A percentile compares a stretch with the other conserved stretches of the same genome.
phyloP scores from a whole-genome alignment of 1,140 invertebrate genomes.

The Ceratina calcarata region DNA sequence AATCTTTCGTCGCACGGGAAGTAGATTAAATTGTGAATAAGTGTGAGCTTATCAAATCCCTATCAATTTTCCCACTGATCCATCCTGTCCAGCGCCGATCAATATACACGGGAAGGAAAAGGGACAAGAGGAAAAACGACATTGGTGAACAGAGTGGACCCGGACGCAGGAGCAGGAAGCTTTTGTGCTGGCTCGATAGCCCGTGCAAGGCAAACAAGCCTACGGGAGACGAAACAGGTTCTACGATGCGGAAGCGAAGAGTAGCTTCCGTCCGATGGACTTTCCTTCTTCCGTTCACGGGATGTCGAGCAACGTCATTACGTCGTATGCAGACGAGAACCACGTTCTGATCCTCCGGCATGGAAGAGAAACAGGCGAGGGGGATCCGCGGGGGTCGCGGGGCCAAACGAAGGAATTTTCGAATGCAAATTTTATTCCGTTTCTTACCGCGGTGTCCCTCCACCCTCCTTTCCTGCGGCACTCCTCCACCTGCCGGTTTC shows the following conservation, averaged over 20 bases:
- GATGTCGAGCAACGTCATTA: conserved; percentile 68
- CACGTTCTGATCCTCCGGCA: neutral
- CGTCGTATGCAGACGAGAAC: conserved; percentile 54
- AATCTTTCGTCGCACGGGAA: neutral
- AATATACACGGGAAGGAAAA: neutral
- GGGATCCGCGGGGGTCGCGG: conserved; percentile 32
- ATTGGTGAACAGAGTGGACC: conserved; percentile 33
- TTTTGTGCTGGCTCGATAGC: conserved; percentile 71
- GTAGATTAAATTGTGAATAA: neutral
- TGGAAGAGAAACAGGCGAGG: conserved; percentile 5
- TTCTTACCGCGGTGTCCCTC: conserved; percentile 30
- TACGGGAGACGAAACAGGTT: conserved; percentile 66
- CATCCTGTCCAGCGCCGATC: neutral
- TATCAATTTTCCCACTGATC: neutral
- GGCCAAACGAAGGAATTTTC: conserved; percentile 68
- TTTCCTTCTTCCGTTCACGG: conserved; percentile 66
- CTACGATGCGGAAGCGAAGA: conserved; percentile 53
- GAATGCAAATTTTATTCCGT: conserved; percentile 75
- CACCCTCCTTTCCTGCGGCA: conserved; percentile 15
- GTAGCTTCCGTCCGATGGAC: conserved; percentile 56
- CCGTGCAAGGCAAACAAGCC: conserved; percentile 70
- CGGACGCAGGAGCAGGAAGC: conserved; percentile 17
- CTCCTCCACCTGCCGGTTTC: conserved; percentile 32
- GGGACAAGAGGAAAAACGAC: conserved; percentile 23
- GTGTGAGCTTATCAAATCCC: neutral